These are phyloP conservation scores for Cosmopolites sordidus DNA, from an alignment of 2,888 invertebrate species.

Conservation along the genomic window DNA sequence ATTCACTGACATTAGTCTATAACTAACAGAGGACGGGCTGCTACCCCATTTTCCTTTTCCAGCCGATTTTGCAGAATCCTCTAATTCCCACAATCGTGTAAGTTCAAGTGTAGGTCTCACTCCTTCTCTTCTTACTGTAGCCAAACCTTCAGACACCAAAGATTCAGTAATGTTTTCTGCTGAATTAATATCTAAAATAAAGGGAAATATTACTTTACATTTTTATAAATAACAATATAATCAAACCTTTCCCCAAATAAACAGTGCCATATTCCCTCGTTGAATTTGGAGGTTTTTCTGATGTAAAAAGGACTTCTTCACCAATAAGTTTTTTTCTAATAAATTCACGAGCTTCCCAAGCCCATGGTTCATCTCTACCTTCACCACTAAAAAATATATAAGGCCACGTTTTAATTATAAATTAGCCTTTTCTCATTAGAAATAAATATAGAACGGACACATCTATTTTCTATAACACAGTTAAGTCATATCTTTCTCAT, in stretches of 20 bases:
- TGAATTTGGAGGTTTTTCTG: conserved; percentile 78
- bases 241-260: conserved; percentile 75
- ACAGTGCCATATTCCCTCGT: conserved; percentile 85
- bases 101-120: conserved; percentile 64
- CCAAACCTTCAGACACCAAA: conserved; percentile 85
- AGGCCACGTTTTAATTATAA: too few relatives aligned
- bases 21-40: conserved; percentile 36
- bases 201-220: too few relatives aligned
- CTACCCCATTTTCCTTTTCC: conserved; percentile 76
- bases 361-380: conserved; percentile 90
- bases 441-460: too few relatives aligned
- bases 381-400: conserved; percentile 51
- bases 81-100: conserved; percentile 71
- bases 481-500: too few relatives aligned
- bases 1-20: neutral
- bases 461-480: too few relatives aligned
- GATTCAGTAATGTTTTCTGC: conserved; percentile 93
- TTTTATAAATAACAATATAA: neutral
- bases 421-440: too few relatives aligned
- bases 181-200: conserved; percentile 52
- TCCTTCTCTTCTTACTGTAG: conserved; percentile 72
- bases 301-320: conserved; percentile 84
- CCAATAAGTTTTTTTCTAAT: conserved; percentile 92
- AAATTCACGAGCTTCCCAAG: conserved; percentile 98
- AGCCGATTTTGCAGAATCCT: conserved; percentile 83